Percentiles rank a stretch among this genome's conserved stretches.
Evolutionary conservation across 2,113 vertebrate species (phyloP).

Genomic region (Rhinoptilus africanus): DNA sequence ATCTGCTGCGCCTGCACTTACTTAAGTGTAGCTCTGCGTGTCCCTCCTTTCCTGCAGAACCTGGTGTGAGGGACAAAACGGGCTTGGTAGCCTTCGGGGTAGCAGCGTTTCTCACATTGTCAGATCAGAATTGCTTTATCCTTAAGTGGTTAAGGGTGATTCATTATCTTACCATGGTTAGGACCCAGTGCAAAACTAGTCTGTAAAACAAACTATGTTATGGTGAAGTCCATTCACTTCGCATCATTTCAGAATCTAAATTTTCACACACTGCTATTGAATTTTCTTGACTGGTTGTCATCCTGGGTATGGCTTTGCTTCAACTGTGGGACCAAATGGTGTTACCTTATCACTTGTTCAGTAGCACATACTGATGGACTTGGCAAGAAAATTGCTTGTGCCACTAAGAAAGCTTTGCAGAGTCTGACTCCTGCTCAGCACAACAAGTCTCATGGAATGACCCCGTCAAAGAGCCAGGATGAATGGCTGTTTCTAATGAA

Average conservation of each 20-base stretch:
- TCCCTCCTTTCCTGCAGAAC: not conserved
- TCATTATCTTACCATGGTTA: not conserved
- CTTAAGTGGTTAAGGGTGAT: not conserved
- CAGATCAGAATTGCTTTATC: not conserved
- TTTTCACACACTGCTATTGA: not conserved
- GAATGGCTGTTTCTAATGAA: not conserved
- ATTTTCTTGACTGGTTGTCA: not conserved
- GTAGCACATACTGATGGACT: not conserved
- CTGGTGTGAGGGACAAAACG: not conserved
- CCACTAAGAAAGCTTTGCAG: not conserved
- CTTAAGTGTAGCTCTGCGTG: accelerated
- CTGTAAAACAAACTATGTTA: not conserved
- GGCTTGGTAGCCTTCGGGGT: not conserved
- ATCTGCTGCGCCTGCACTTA: not conserved
- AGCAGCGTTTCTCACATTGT: not conserved
- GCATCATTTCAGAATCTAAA: not conserved
- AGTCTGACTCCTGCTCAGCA: not conserved
- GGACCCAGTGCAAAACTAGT: not conserved
- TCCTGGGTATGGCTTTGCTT: not conserved
- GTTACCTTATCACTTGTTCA: not conserved
- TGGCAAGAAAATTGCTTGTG: not conserved
- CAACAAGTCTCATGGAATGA: not conserved
- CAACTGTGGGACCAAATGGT: not conserved
- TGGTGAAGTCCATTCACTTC: not conserved
- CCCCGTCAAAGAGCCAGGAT: not conserved